These are phyloP conservation scores for Iphiclides podalirius DNA, from an alignment of 2,888 invertebrate genomes.

Conservation along the genomic window DNA sequence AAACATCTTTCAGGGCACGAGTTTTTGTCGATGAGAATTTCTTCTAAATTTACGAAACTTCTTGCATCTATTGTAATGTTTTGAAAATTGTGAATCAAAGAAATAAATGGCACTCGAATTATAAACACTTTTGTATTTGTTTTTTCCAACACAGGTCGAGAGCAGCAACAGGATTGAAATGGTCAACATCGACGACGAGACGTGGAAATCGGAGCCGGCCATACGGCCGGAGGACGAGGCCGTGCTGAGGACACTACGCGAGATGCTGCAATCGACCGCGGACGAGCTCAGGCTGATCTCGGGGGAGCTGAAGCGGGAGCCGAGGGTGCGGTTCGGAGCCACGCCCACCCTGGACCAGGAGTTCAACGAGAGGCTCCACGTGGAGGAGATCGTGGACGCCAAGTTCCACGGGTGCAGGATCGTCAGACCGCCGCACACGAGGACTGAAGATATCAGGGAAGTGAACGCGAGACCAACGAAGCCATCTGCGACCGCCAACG, in stretches of 20 bases:
- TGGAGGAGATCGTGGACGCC: slow-evolving; percentile 72
- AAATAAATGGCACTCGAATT: no score
- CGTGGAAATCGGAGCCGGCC: slow-evolving; percentile 66
- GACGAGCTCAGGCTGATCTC: slow-evolving; percentile 70
- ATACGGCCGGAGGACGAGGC: slow-evolving; percentile 71
- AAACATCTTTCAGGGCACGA: no score
- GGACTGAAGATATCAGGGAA: not conserved
- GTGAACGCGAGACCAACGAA: slow-evolving; percentile 23
- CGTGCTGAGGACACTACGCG: slow-evolving; percentile 63
- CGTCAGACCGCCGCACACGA: not conserved
- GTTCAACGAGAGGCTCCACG: slow-evolving; percentile 71
- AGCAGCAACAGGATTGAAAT: slow-evolving; percentile 69
- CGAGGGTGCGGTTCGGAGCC: slow-evolving; percentile 53
- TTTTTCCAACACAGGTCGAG: no score
- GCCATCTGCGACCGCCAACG: slow-evolving; percentile 37
- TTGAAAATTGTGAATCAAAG: no score
- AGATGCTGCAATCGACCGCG: slow-evolving; percentile 72
- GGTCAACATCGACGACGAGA: slow-evolving; percentile 67
- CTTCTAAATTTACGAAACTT: no score
- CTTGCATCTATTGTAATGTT: no score
- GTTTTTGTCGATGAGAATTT: no score
- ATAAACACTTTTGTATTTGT: no score
- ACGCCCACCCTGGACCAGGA: slow-evolving; percentile 64
- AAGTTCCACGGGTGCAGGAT: slow-evolving; percentile 70
- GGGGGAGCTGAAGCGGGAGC: slow-evolving; percentile 59